Evolutionary conservation across 2,113 vertebrate species (phyloP).

Genomic region (Dipodomys stephensi): DNA sequence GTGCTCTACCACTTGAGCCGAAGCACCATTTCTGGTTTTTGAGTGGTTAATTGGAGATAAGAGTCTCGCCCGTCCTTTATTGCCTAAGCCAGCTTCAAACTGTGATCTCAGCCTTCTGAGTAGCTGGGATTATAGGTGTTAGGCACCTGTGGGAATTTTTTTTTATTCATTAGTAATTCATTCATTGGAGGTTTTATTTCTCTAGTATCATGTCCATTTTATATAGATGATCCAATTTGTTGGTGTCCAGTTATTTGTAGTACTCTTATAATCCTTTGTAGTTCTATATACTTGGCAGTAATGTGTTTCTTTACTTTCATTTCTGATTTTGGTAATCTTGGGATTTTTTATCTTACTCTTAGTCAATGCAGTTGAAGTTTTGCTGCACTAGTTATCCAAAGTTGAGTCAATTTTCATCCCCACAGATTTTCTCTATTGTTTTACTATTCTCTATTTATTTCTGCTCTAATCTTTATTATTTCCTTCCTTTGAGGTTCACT

Average conservation of each 20-base stretch:
- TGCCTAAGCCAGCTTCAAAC: too few relatives aligned
- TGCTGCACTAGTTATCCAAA: background rate
- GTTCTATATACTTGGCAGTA: background rate
- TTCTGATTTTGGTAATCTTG: conserved; percentile 49
- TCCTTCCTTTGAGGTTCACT: too few relatives aligned
- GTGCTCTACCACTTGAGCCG: too few relatives aligned
- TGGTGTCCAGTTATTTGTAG: background rate
- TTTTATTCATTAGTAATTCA: too few relatives aligned
- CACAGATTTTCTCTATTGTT: conserved; percentile 60
- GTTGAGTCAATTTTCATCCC: conserved; percentile 11
- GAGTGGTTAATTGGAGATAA: too few relatives aligned
- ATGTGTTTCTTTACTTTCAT: background rate
- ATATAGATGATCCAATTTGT: background rate
- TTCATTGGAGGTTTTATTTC: background rate
- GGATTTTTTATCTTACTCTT: conserved; percentile 42
- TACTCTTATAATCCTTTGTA: background rate
- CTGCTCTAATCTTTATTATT: too few relatives aligned
- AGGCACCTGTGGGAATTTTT: too few relatives aligned
- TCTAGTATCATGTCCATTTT: background rate
- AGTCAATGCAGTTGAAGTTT: conserved; percentile 12
- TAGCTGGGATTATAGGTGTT: too few relatives aligned
- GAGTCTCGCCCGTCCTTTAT: too few relatives aligned
- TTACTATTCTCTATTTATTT: conserved; percentile 60
- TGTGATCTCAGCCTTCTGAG: too few relatives aligned
- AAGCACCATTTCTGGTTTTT: too few relatives aligned